Conservation (phyloP, 2,113 vertebrate species). For the Pongo abelii region DNA sequence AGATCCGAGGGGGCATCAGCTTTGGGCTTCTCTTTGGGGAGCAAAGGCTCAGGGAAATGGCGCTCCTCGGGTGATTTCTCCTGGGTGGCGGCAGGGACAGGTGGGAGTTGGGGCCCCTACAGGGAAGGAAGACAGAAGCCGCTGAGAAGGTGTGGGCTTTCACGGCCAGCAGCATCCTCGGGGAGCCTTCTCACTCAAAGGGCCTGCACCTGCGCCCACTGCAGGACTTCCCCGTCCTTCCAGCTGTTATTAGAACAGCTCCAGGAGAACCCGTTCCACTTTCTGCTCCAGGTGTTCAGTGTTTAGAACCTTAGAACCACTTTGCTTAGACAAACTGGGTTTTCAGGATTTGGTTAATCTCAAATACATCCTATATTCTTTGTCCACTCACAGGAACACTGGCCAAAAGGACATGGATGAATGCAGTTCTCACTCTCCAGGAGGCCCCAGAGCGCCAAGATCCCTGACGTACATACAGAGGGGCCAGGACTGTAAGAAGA, state of each 20-base stretch:
- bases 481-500: neutral
- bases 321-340: neutral
- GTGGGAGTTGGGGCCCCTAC: slow-evolving; percentile 50
- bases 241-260: neutral
- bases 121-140: neutral
- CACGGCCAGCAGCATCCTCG: neutral
- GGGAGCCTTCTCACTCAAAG: neutral
- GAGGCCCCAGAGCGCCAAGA: neutral
- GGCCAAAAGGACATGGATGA: neutral
- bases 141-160: neutral
- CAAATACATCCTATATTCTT: neutral
- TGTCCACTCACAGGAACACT: neutral
- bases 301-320: neutral
- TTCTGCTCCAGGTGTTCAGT: neutral
- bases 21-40: slow-evolving; percentile 77
- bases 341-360: neutral
- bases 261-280: neutral
- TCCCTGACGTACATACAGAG: neutral
- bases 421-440: neutral
- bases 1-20: slow-evolving; percentile 68
- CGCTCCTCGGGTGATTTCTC: slow-evolving; percentile 80
- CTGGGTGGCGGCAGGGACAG: slow-evolving; percentile 52
- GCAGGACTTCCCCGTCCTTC: too few species aligned
- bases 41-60: slow-evolving; percentile 87
- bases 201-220: neutral